phyloP scores from a whole-genome alignment of 2,113 vertebrate species.

The Jaculus jaculus region DNA sequence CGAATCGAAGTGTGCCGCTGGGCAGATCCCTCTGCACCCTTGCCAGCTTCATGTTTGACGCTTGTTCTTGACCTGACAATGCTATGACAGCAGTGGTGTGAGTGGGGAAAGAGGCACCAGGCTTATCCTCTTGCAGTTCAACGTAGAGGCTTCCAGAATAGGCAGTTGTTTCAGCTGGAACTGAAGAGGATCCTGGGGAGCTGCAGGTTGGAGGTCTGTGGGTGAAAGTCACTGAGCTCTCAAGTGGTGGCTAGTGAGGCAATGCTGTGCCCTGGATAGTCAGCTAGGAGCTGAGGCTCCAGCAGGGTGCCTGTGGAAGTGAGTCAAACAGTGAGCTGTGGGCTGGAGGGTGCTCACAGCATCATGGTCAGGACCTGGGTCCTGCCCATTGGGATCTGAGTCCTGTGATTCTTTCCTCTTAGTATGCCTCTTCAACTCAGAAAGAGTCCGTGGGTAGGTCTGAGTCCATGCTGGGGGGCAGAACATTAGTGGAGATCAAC shows the following conservation, averaged over 20 bases:
- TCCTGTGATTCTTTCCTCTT: background rate
- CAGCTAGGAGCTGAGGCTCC: background rate
- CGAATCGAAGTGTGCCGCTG: background rate
- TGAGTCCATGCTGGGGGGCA: background rate
- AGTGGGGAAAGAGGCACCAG: background rate
- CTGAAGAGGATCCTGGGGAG: background rate
- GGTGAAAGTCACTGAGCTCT: background rate
- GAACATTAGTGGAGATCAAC: background rate
- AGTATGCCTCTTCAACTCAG: background rate
- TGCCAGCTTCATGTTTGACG: background rate
- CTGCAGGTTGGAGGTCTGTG: background rate
- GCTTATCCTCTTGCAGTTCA: background rate
- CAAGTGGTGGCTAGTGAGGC: background rate
- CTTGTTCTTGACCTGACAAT: background rate
- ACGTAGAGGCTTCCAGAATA: background rate
- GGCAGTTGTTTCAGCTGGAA: conserved; percentile 18
- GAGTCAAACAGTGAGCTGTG: background rate
- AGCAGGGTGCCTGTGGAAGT: background rate
- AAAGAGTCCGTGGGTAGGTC: background rate
- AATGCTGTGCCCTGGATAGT: background rate
- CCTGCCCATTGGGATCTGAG: background rate
- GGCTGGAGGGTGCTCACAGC: background rate
- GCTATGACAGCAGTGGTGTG: background rate
- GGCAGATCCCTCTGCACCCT: background rate
- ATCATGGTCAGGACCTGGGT: background rate